Evolutionary conservation across 2,888 invertebrate species (phyloP).

Genomic region (Zygogramma bicolorata): DNA sequence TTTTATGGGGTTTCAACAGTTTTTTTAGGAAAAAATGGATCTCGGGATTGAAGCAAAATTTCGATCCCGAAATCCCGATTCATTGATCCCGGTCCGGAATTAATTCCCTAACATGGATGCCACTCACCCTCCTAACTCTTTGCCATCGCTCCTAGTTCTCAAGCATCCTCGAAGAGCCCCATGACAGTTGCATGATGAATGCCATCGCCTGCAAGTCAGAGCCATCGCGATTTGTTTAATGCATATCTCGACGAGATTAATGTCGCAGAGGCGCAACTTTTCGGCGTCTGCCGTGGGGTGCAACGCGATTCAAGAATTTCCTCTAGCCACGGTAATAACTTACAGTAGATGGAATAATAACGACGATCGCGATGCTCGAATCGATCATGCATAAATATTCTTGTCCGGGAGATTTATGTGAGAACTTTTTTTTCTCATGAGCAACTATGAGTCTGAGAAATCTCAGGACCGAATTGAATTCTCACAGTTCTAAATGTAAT

Average conservation of each 20-base stretch:
- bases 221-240: conserved; percentile 63
- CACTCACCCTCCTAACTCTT: no score
- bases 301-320: conserved; percentile 25
- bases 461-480: background rate
- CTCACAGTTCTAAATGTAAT: background rate
- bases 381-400: conserved; percentile 42
- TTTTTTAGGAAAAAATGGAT: no score
- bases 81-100: no score
- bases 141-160: no score
- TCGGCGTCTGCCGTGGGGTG: conserved; percentile 29
- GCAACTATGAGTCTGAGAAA: no score
- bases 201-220: conserved; percentile 54
- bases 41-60: no score
- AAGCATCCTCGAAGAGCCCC: no score
- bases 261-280: conserved; percentile 57
- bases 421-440: background rate
- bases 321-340: conserved; percentile 37
- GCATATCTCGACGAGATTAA: conserved; percentile 65
- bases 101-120: no score
- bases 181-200: no score
- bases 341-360: conserved; percentile 41
- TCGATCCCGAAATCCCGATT: no score
- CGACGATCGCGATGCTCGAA: conserved; percentile 31
- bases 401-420: conserved; percentile 29
- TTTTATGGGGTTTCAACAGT: no score